Evolutionary conservation across 2,888 invertebrate genomes (phyloP), one percentile per base, ranked within the genome.

Genomic region (Amphipoea oculea): DNA sequence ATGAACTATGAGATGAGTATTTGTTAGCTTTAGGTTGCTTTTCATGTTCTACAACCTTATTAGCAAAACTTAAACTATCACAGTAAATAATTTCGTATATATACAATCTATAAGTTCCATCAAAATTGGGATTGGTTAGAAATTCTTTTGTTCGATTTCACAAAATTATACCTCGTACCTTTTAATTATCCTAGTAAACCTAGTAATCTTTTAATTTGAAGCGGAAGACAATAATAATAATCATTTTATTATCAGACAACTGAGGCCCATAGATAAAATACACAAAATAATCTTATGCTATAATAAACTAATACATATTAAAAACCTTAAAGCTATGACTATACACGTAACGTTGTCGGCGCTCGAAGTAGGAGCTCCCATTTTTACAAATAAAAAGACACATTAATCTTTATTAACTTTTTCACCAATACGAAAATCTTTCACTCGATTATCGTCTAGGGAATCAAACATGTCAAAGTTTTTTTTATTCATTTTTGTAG

Each of bases 371-470:
- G 20, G 3, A 23, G 68, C 29, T 70, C 0, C 9, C 23, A n/a
- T 62, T 82, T 83, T 71, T 42, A 42, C 36, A 63, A 65, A 71
- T 75, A 66, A 73, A 54, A 36, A 60, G 11, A 80, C 54, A 76
- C 76, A 85, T 83, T 76, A 40, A 85, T 85, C 83, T 73, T 70
- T 42, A 78, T 77, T 71, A 78, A 45, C 62, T n/a, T 70, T 65
- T 74, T 69, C 11, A 29, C 4, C 20, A 51, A 73, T 36, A 71
- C 51, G 67, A 57, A 70, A 60, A 57, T 68, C 40, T 51, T 79
- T 83, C 5, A 67, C 6, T 68, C 67, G 54, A 85, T 85, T 79
- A 86, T 40, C 54, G n/a, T 79, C 79, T 48, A 62, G 85, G 79
- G 85, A 83, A 67, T 74, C 45, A 42, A 62, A 76, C n/a, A 48